A percentile compares a stretch with the other conserved stretches of the same genome.
Conservation (phyloP, 1,140 invertebrate genomes). For the Drosophila sucinea region DNA sequence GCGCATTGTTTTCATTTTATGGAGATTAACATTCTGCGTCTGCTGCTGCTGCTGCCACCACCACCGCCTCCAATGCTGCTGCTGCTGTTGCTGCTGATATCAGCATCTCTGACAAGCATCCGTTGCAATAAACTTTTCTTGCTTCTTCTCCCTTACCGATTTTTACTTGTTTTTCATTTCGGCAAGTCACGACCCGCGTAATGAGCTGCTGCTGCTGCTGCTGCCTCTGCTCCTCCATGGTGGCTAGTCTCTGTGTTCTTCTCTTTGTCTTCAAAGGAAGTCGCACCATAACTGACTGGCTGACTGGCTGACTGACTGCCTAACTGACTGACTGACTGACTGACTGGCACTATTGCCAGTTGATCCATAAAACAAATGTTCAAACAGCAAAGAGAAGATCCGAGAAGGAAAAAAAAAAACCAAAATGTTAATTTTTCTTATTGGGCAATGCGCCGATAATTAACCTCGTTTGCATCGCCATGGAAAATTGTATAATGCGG, state of each 20-base stretch:
- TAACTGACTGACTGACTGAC: not conserved
- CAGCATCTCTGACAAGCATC: conserved; percentile 77
- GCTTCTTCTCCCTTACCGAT: conserved; percentile 56
- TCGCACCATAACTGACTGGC: conserved; percentile 22
- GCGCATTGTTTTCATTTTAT: conserved; percentile 82
- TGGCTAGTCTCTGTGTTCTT: conserved; percentile 50
- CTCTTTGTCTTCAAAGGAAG: conserved; percentile 68
- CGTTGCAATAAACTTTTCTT: conserved; percentile 65
- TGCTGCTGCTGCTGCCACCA: conserved; percentile 23
- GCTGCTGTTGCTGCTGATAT: conserved; percentile 47
- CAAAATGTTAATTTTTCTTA: conserved; percentile 76
- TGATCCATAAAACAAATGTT: conserved; percentile 15
- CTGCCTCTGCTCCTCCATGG: conserved; percentile 6
- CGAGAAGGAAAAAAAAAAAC: not conserved
- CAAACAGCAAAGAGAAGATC: conserved; percentile 2
- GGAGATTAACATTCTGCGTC: conserved; percentile 80
- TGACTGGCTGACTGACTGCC: conserved; percentile 17
- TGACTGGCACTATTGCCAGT: conserved; percentile 29
- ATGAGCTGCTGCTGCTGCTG: conserved; percentile 50
- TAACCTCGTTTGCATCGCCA: conserved; percentile 67
- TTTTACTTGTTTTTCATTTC: conserved; percentile 79
- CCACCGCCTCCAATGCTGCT: conserved; percentile 28
- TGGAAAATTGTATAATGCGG: conserved; percentile 62
- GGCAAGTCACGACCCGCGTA: conserved; percentile 80
- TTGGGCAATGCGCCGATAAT: conserved; percentile 74